Evolutionary conservation across 2,888 invertebrate genomes (phyloP).

Genomic region (Mythimna pallens): DNA sequence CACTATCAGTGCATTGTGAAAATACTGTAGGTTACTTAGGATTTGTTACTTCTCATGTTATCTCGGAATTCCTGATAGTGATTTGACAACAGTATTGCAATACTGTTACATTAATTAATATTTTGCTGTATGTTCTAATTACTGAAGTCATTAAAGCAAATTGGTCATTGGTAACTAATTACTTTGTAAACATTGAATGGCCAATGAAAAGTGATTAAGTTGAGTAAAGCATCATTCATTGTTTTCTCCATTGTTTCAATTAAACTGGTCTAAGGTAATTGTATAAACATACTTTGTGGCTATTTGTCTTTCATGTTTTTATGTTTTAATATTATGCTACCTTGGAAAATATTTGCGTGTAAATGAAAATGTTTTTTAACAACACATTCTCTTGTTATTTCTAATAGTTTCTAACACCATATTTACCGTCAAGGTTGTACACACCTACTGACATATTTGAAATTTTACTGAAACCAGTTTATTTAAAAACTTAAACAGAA

Average conservation of each 20-base stretch:
- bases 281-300: constrained; percentile 17
- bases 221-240: constrained; percentile 13
- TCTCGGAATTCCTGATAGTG: constrained; percentile 42
- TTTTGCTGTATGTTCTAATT: constrained; percentile 24
- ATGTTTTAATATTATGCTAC: constrained; percentile 3
- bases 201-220: constrained; percentile 29
- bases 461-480: not conserved
- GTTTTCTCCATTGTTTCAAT: constrained; percentile 25
- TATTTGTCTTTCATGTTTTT: constrained; percentile 21
- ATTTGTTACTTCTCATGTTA: constrained; percentile 35
- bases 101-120: constrained; percentile 26
- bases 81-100: constrained; percentile 20
- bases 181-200: constrained; percentile 38
- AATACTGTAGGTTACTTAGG: constrained; percentile 47
- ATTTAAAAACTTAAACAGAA: not conserved
- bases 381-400: constrained; percentile 1
- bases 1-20: constrained; percentile 60
- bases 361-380: constrained; percentile 18
- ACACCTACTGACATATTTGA: not conserved
- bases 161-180: constrained; percentile 30
- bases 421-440: not conserved
- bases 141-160: constrained; percentile 30
- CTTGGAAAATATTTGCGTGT: constrained; percentile 12
- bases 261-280: constrained; percentile 8
- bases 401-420: constrained; percentile 6